Conservation (phyloP, 2,888 invertebrate species). For the Pterostichus madidus region DNA sequence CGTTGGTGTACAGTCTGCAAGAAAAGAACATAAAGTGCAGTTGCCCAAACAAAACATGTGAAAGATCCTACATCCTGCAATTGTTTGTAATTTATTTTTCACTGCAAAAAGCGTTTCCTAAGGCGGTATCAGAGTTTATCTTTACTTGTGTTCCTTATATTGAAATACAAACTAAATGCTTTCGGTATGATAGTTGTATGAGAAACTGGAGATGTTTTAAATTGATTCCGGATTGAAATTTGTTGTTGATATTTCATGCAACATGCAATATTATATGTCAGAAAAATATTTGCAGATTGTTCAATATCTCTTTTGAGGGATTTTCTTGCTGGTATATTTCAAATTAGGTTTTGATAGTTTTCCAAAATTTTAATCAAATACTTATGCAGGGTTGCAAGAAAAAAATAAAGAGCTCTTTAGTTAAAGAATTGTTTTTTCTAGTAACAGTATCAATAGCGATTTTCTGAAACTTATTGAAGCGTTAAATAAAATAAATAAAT, state of each 20-base stretch:
- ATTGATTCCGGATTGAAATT: slow-evolving; percentile 36
- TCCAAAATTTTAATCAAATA: too few relatives aligned
- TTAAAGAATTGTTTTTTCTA: too few relatives aligned
- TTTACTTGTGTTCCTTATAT: neutral
- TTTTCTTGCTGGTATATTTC: slow-evolving; percentile 6
- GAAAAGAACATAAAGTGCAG: neutral
- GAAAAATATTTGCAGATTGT: slow-evolving; percentile 18
- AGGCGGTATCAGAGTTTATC: slow-evolving; percentile 1
- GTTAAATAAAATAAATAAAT: too few relatives aligned
- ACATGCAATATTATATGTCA: slow-evolving; percentile 32
- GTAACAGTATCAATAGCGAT: too few relatives aligned
- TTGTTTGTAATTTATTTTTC: slow-evolving; percentile 48
- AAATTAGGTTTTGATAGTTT: slow-evolving; percentile 18
- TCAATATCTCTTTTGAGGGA: neutral
- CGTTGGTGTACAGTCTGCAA: slow-evolving; percentile 56
- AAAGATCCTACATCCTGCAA: slow-evolving; percentile 9
- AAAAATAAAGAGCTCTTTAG: too few relatives aligned
- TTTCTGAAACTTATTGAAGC: too few relatives aligned
- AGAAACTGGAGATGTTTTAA: slow-evolving; percentile 34
- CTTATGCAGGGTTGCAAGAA: too few relatives aligned
- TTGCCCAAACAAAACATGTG: slow-evolving; percentile 3
- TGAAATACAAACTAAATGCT: slow-evolving; percentile 28
- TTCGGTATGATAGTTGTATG: neutral
- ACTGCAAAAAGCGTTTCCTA: neutral
- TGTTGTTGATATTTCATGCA: slow-evolving; percentile 39